Conservation (phyloP, 2,888 invertebrate genomes). For the Herminia tarsipennalis region DNA sequence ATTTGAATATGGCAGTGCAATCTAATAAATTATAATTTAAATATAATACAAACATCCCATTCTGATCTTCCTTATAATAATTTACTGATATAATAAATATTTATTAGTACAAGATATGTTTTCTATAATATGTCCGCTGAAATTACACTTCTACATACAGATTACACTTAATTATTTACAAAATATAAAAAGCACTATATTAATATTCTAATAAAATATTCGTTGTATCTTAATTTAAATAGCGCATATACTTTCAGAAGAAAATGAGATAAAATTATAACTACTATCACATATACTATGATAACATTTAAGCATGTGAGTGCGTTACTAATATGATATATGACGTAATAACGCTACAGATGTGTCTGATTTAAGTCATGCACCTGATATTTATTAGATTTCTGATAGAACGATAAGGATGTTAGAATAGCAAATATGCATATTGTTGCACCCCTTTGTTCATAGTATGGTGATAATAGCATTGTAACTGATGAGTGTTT, state of each 20-base stretch:
- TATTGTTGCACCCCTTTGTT: too few relatives aligned
- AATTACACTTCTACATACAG: conserved; percentile 25
- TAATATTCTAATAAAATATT: conserved; percentile 43
- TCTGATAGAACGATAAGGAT: too few relatives aligned
- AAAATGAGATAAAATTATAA: conserved; percentile 28
- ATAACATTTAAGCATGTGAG: conserved; percentile 14
- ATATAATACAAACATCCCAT: not conserved
- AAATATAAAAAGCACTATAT: conserved; percentile 39
- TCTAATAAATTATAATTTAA: not conserved
- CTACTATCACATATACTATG: conserved; percentile 47
- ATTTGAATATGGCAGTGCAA: too few relatives aligned
- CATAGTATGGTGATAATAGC: too few relatives aligned
- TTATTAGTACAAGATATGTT: conserved; percentile 11
- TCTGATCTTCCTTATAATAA: not conserved
- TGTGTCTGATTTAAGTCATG: not conserved
- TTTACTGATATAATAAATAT: not conserved
- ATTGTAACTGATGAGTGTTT: too few relatives aligned
- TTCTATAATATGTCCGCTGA: conserved; percentile 28
- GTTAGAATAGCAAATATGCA: too few relatives aligned
- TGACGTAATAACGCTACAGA: too few relatives aligned
- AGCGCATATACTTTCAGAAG: conserved; percentile 18
- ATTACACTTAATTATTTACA: conserved; percentile 21
- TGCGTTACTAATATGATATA: not conserved
- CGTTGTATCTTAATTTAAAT: conserved; percentile 47
- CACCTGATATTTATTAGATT: not conserved